These are phyloP conservation scores for Parnassius glacialis DNA, from an alignment of 2,888 invertebrate species.

Conservation along the genomic window DNA sequence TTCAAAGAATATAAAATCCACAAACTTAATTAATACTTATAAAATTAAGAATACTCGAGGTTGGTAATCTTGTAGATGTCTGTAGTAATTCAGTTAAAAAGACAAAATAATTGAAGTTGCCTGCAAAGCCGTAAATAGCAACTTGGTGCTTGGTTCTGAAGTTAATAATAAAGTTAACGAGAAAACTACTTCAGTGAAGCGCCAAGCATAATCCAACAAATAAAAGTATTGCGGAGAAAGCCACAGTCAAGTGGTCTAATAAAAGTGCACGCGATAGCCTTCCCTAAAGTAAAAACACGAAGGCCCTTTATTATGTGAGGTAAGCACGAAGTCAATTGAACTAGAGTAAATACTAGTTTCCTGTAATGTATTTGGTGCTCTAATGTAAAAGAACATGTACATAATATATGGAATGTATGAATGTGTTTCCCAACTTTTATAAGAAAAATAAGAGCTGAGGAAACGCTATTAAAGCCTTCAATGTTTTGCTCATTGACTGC, in stretches of 20 bases:
- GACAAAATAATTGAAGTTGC: constrained; percentile 17
- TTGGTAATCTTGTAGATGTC: background rate
- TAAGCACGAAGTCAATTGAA: background rate
- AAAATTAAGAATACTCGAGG: background rate
- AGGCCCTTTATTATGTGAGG: background rate
- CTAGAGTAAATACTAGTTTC: constrained; percentile 3
- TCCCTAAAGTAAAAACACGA: background rate
- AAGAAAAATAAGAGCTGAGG: no score
- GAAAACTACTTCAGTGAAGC: constrained; percentile 20
- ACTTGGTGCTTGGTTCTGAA: constrained; percentile 15
- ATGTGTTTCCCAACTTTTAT: no score
- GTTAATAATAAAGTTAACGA: constrained; percentile 26
- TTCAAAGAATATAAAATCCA: no score
- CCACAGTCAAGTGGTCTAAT: constrained; percentile 9
- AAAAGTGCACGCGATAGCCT: constrained; percentile 12
- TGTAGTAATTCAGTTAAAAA: constrained; percentile 15
- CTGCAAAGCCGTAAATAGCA: constrained; percentile 7
- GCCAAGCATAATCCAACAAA: constrained; percentile 18
- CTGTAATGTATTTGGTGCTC: constrained; percentile 9
- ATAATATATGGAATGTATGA: no score
- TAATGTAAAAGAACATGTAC: no score
- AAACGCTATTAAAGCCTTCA: no score
- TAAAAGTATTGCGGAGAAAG: constrained; percentile 19
- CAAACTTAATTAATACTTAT: background rate
- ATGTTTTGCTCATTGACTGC: no score